These are phyloP conservation scores for Notolabrus celidotus DNA, from an alignment of 2,797 vertebrate species.

Conservation along the genomic window DNA sequence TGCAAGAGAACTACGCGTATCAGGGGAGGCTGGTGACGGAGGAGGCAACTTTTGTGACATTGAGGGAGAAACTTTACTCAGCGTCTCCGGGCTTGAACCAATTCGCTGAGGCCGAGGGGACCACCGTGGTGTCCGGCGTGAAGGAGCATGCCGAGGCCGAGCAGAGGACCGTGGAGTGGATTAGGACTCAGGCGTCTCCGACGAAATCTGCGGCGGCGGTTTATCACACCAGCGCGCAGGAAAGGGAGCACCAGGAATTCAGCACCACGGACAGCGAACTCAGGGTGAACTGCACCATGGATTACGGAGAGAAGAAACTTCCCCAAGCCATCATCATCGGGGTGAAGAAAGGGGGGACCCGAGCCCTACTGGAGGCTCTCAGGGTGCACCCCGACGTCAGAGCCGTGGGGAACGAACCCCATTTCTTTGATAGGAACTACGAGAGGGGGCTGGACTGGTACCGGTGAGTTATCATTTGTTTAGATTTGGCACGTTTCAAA, in stretches of 20 bases:
- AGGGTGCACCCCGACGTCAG: conserved; percentile 96
- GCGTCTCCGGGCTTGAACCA: conserved; percentile 72
- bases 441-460: conserved; percentile 97
- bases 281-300: conserved; percentile 88
- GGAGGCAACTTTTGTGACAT: conserved; percentile 87
- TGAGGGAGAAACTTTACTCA: conserved; percentile 89
- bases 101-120: conserved; percentile 66
- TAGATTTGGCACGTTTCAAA: no score
- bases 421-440: conserved; percentile 99
- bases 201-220: conserved; percentile 79
- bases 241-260: conserved; percentile 87
- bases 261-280: conserved; percentile 92
- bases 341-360: conserved; percentile 97
- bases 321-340: conserved; percentile 98
- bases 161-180: conserved; percentile 84
- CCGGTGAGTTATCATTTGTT: conserved; percentile 85
- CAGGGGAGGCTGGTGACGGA: conserved; percentile 85
- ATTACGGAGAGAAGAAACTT: conserved; percentile 95
- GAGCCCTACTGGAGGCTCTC: conserved; percentile 95
- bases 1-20: conserved; percentile 87
- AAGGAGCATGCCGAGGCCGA: conserved; percentile 71
- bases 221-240: conserved; percentile 79
- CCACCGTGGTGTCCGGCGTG: conserved; percentile 54
- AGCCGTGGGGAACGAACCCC: conserved; percentile 96
- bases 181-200: conserved; percentile 82